Evolutionary conservation across 2,113 vertebrate genomes (phyloP).

Genomic region (Manacus vitellinus): DNA sequence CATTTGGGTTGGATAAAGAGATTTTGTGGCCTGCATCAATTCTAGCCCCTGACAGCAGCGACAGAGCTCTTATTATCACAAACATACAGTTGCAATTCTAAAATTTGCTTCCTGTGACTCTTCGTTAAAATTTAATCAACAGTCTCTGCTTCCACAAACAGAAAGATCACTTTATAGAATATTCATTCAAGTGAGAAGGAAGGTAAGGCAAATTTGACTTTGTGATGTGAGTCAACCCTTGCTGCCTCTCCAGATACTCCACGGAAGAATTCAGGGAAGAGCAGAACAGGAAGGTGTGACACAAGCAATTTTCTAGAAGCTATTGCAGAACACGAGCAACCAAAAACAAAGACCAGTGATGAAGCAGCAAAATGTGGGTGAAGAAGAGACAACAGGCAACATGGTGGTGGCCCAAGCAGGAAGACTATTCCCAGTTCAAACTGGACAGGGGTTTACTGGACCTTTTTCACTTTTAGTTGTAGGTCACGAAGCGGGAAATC

Average conservation of each 20-base stretch:
- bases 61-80: conserved; percentile 60
- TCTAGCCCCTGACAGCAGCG: conserved; percentile 60
- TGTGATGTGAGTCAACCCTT: background rate
- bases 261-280: background rate
- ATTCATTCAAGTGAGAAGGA: background rate
- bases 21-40: conserved; percentile 65
- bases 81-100: conserved; percentile 48
- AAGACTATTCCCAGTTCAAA: background rate
- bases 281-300: background rate
- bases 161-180: conserved; percentile 10
- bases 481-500: background rate
- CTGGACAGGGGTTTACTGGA: background rate
- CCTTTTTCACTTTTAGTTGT: background rate
- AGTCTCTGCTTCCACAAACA: conserved; percentile 45
- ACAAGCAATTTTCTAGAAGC: background rate
- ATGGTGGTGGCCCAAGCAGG: background rate
- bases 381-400: background rate
- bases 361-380: background rate
- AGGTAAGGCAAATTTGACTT: background rate
- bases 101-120: conserved; percentile 60
- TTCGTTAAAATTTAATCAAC: conserved; percentile 37
- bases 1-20: conserved; percentile 53
- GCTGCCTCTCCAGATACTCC: background rate
- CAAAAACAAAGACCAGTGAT: background rate
- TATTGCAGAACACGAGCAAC: background rate